These are phyloP conservation scores for Watsonalla cultraria DNA, from an alignment of 2,888 invertebrate genomes.

Conservation along the genomic window DNA sequence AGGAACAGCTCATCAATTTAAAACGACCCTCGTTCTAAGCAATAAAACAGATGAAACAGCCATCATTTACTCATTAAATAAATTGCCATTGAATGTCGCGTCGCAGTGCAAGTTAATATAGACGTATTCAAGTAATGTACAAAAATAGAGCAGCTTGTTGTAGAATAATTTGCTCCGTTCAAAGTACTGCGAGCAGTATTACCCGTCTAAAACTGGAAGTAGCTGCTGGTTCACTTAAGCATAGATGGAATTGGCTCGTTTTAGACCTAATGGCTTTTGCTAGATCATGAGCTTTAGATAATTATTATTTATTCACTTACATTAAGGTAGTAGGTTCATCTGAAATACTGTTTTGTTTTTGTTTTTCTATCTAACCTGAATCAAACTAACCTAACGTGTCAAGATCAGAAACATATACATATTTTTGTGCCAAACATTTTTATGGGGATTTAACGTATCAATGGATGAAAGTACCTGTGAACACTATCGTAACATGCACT, in stretches of 20 bases:
- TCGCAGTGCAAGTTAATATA: not conserved
- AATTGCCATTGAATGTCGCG: not conserved
- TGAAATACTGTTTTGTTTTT: no score
- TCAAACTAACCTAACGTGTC: no score
- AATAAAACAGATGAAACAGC: not conserved
- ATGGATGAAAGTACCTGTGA: no score
- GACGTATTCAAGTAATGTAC: not conserved
- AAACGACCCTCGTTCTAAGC: not conserved
- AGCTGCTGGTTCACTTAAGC: constrained; percentile 3
- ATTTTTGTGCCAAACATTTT: no score
- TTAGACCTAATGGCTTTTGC: constrained; percentile 4
- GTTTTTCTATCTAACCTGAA: no score
- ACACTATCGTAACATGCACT: no score
- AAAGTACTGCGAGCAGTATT: constrained; percentile 14
- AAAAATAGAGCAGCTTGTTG: not conserved
- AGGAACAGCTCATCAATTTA: no score
- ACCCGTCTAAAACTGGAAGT: constrained; percentile 20
- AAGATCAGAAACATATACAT: no score
- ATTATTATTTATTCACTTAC: no score
- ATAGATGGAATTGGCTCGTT: constrained; percentile 19
- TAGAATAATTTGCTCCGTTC: not conserved
- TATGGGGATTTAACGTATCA: no score
- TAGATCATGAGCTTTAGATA: constrained; percentile 7
- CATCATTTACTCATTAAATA: not conserved
- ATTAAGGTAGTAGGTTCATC: no score